Conservation (phyloP, 2,113 vertebrate genomes). For the Orcinus orca region DNA sequence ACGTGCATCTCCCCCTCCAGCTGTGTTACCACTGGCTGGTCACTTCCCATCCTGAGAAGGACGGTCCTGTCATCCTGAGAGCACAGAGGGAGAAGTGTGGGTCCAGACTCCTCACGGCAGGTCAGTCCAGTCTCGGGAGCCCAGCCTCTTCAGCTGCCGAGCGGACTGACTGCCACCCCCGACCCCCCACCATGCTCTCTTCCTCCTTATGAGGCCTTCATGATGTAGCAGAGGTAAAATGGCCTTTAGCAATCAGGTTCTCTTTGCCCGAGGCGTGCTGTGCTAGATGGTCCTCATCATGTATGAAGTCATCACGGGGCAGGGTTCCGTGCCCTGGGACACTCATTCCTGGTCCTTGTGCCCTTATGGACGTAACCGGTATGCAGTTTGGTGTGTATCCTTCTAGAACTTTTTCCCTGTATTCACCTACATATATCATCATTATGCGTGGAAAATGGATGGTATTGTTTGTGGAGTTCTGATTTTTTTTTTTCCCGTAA, state of each 20-base stretch:
- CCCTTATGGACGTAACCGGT: neutral
- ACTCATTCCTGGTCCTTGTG: neutral
- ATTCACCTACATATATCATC: neutral
- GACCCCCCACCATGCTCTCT: fast-evolving
- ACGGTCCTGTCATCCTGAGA: neutral
- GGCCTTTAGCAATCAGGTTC: neutral
- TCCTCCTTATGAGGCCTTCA: neutral
- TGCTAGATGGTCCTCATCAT: neutral
- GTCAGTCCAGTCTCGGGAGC: neutral
- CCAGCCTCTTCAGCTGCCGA: neutral
- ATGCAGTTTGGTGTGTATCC: no score
- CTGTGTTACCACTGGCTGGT: neutral
- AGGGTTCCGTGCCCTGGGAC: neutral
- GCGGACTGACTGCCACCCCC: neutral
- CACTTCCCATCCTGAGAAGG: neutral
- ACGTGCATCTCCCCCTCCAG: neutral
- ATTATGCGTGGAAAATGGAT: no score
- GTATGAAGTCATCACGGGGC: neutral
- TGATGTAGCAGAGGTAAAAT: neutral
- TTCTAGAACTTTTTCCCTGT: neutral
- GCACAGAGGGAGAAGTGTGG: neutral
- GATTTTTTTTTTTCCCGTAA: neutral
- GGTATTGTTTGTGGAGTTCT: neutral
- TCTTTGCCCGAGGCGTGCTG: fast-evolving
- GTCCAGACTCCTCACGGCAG: no score